Conservation (phyloP, 2,888 invertebrate species). For the Andrena praecox region DNA sequence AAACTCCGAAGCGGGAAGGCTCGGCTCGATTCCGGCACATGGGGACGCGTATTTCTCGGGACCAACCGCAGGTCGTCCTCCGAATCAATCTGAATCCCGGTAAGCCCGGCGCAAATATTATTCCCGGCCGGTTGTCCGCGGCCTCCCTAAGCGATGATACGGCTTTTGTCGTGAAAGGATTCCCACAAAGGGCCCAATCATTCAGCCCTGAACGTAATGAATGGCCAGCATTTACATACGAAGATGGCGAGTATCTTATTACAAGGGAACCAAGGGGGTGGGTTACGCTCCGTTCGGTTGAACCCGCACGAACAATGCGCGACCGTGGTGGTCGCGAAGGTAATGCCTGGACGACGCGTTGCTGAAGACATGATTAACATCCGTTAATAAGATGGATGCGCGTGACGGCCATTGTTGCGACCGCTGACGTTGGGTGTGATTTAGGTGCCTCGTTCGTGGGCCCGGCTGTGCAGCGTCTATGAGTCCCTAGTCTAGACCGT, state of each 20-base stretch:
- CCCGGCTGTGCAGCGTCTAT: slow-evolving; percentile 49
- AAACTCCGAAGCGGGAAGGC: background rate
- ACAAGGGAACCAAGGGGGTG: slow-evolving; percentile 76
- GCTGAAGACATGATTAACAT: slow-evolving; percentile 85
- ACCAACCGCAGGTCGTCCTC: slow-evolving; percentile 31
- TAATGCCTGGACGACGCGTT: slow-evolving; percentile 82
- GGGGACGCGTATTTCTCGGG: slow-evolving; percentile 2
- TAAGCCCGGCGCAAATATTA: slow-evolving; percentile 67
- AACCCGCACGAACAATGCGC: slow-evolving; percentile 81
- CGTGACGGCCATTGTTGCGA: slow-evolving; percentile 82
- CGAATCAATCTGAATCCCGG: slow-evolving; percentile 48
- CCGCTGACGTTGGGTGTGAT: slow-evolving; percentile 78
- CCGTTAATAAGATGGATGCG: slow-evolving; percentile 85
- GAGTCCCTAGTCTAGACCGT: slow-evolving; percentile 36
- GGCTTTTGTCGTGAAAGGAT: slow-evolving; percentile 81
- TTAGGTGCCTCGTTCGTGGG: slow-evolving; percentile 68
- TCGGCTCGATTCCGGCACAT: background rate
- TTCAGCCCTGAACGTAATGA: slow-evolving; percentile 83
- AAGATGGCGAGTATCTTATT: slow-evolving; percentile 85
- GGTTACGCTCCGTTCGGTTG: slow-evolving; percentile 75
- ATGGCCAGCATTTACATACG: slow-evolving; percentile 85
- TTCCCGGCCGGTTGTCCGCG: slow-evolving; percentile 59
- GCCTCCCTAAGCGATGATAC: slow-evolving; percentile 74
- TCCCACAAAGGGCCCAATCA: slow-evolving; percentile 83
- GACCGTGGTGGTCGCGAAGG: slow-evolving; percentile 83